Evolutionary conservation across 92 coral and sea anemone genomes (phyloP), one percentile per base, ranked within the genome.

Genomic region (Siderastrea radians): DNA sequence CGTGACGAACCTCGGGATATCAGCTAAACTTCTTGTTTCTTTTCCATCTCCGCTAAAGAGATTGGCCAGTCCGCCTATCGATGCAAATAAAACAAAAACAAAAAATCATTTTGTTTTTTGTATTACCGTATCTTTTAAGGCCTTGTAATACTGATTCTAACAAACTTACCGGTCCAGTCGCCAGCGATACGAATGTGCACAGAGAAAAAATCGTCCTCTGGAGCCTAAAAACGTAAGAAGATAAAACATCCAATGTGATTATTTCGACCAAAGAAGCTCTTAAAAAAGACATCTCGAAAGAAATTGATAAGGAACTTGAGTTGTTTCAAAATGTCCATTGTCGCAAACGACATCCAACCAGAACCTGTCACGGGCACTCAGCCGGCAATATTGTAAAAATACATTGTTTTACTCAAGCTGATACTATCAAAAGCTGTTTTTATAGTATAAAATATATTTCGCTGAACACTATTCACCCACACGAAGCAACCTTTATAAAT

Each of bases 151-250:
- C 14, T 78, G 44, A 17, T 3, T 26, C 9, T 12, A 59, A 19
- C 44, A 77, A 50, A 8, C 92, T 75, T 65, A 96, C 99, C 87
- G 74, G 99, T 95, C 99, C 99, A 97, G 83, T 97, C 99, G 8
- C 99, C 99, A 49, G 89, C 97, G 60, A 92, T 94, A 58, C 99
- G 96, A 78, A 97, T 92, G 73, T 97, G 99, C 59, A 93, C 98
- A 53, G 98, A 95, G 83, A 97, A 97, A 59, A 82, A 90, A 53
- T 97, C 99, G 64, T 97, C 98, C 17, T 97, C 99, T 0, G 99
- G 99, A 45, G 97, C 95, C 99, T 97, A 75, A 16, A 53, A 74
- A 46, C 38, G 11, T 14, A 79, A 58, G 9, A 17, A 54, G 75
- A 6, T 13, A 60, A 9, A 65, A 10, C 16, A 10, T 15, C 14